Evolutionary conservation across 2,113 vertebrate genomes (phyloP).

Genomic region (Hemibagrus wyckioides): DNA sequence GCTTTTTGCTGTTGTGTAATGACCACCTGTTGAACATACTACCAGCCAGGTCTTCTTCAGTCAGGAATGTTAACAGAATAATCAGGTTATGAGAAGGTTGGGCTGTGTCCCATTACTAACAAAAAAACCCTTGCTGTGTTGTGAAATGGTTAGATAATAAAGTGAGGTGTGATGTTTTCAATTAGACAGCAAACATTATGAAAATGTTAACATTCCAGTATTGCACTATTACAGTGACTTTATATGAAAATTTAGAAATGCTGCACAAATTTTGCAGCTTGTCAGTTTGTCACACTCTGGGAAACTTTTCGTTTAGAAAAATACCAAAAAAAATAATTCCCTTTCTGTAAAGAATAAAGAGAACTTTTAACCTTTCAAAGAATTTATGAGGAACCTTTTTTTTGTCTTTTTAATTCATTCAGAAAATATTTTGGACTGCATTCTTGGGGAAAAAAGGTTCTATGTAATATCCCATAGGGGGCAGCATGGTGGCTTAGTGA

Average conservation of each 20-base stretch:
- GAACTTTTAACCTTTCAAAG: neutral
- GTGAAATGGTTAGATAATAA: neutral
- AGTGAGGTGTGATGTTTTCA: neutral
- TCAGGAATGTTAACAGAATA: neutral
- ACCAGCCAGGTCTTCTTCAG: neutral
- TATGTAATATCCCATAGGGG: too few species aligned
- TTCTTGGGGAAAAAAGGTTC: neutral
- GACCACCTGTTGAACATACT: neutral
- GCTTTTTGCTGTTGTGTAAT: neutral
- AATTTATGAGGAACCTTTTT: neutral
- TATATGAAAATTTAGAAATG: neutral
- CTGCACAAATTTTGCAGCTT: neutral
- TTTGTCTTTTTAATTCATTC: too few species aligned
- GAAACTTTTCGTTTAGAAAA: neutral
- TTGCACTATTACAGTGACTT: neutral
- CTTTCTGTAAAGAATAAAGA: neutral
- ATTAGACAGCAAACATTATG: neutral
- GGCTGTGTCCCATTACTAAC: neutral
- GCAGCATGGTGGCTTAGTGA: too few species aligned
- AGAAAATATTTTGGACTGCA: neutral
- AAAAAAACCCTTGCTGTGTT: neutral
- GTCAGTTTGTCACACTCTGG: too few species aligned
- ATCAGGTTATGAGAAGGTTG: neutral
- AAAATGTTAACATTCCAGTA: neutral
- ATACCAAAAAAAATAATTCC: neutral